Evolutionary conservation across 64 coral and sea anemone species (phyloP), one percentile per base, ranked within the genome.

Genomic region (Montipora sp.): DNA sequence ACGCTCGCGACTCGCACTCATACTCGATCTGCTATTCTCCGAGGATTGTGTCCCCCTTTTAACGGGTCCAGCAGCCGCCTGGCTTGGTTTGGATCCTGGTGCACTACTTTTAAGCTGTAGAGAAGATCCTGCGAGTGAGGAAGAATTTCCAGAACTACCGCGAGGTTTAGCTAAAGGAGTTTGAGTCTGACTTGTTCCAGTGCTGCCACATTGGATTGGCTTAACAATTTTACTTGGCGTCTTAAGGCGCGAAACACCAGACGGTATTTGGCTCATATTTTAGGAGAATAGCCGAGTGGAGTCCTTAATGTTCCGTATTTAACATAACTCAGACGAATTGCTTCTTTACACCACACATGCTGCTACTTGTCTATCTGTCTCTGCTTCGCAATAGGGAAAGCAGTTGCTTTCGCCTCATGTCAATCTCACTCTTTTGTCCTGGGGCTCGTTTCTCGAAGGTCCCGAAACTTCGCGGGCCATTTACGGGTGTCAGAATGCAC

Each of bases 191-290:
- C 59, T 70, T 73, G 45, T 87, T 7, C 16, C 72, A 22, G 72
- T 48, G 23, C 95, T 88, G 12, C 95, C 92, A 77, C 92, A 92
- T 94, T 98, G 95, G 14, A 98, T 61, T 48, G 95, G 95, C 91
- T 94, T 98, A 11, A 93, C 79, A 67, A 98, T 81, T 75, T 91
- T 98, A 63, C 69, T 98, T 8, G 92, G 92, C 73, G 95, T 84
- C 47, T 98, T 98, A 10, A 98, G 74, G 44, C 92, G 91, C 48
- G 92, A 87, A 72, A 72, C 81, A 11, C 83, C 88, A 24, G 80
- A 84, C n/a, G 95, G 95, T 75, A 98, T 94, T 58, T 98, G 92
- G 78, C 95, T 98, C 95, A 98, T 98, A 57, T 8, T 57, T 57
- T 6, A 8, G 11, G 53, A 57, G 5, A 57, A 57, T 57, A 57